Evolutionary conservation across 1,140 invertebrate genomes (phyloP), one percentile per base, ranked within the genome.

Genomic region (Campoletis sonorensis): DNA sequence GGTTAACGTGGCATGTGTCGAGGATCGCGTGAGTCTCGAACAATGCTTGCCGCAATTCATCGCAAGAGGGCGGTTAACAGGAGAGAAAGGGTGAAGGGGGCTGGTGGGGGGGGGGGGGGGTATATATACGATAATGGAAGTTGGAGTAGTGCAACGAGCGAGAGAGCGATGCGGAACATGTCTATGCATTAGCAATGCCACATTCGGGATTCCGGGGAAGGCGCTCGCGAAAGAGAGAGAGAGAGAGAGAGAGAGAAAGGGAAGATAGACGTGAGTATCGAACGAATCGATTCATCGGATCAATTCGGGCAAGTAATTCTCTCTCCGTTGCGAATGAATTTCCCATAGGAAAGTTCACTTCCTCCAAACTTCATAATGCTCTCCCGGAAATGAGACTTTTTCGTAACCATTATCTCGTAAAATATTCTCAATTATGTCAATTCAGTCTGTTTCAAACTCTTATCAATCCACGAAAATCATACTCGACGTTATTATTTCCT

Each of bases 91-190:
- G n/a, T n/a, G n/a, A n/a, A n/a, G n/a, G n/a, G n/a, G n/a, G n/a
- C n/a, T n/a, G n/a, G n/a, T n/a, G n/a, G n/a, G n/a, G n/a, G n/a
- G n/a, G 33, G 75, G 61, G n/a, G 51, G 51, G 51, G 18, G 51
- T 54, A 21, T 64, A 81, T 81, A 78, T 81, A 64, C 67, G 75
- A 27, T 49, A 21, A 77, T 77, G 37, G 23, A 27, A 54, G n/a
- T 21, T 11, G 51, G n/a, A 54, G 51, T 54, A 54, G 51, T 21
- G 51, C 51, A 54, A 54, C 51, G 51, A 54, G 51, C 51, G 51
- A 54, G 51, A 54, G 51, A n/a, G 51, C 51, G 51, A 54, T n/a
- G 51, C 51, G 51, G 51, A 54, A 54, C 51, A 54, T 54, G 18
- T 54, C 51, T 18, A 54, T 54, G 51, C 51, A 54, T 54, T 54